Conservation (phyloP, 2,113 vertebrate species). For the Platycercus adscitus region DNA sequence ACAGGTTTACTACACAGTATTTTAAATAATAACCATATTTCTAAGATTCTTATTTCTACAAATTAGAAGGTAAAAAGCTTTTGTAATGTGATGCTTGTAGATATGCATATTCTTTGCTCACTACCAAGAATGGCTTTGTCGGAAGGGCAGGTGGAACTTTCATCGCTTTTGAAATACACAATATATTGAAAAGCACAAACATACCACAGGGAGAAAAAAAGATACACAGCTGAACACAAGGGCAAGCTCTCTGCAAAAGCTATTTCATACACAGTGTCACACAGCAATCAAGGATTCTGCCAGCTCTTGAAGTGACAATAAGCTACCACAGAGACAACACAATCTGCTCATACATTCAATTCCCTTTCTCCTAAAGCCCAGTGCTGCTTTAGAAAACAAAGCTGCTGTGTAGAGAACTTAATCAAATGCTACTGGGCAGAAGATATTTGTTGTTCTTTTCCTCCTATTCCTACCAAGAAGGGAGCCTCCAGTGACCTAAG, state of each 20-base stretch:
- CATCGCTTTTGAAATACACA: neutral
- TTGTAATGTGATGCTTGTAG: neutral
- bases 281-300: conserved; percentile 46
- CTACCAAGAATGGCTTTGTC: neutral
- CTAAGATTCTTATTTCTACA: neutral
- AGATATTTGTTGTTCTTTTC: neutral
- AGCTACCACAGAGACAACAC: conserved; percentile 56
- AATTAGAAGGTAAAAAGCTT: neutral
- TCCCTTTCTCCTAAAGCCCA: conserved; percentile 6
- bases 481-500: neutral
- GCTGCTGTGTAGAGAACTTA: conserved; percentile 13
- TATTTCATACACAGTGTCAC: conserved; percentile 20
- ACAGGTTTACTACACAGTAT: neutral
- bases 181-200: neutral
- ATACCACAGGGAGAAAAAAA: neutral
- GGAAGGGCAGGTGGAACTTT: neutral
- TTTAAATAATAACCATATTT: neutral
- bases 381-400: conserved; percentile 47
- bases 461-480: neutral
- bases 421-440: conserved; percentile 10
- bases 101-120: neutral
- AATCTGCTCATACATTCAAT: conserved; percentile 54
- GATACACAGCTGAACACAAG: neutral
- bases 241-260: conserved; percentile 29
- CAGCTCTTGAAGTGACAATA: conserved; percentile 54